These are phyloP conservation scores for Sylvilagus bachmani DNA, from an alignment of 2,113 vertebrate genomes.

Conservation along the genomic window DNA sequence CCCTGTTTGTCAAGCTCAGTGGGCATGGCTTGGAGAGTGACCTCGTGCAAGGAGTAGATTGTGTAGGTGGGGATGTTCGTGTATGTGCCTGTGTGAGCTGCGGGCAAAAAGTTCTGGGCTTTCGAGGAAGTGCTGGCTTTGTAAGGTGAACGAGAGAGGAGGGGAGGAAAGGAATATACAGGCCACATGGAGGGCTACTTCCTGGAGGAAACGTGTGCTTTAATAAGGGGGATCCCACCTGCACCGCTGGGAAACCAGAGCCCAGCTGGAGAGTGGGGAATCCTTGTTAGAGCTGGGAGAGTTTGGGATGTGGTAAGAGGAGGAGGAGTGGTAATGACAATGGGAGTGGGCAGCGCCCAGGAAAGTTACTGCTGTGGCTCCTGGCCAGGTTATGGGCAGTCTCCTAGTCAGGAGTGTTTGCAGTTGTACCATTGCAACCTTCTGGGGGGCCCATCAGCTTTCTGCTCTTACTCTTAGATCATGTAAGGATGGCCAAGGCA, in stretches of 20 bases:
- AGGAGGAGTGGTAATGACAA: background rate
- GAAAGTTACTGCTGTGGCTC: background rate
- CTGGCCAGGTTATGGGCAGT: background rate
- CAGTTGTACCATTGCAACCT: no score
- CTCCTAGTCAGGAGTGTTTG: no score
- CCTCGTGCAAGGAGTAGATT: no score
- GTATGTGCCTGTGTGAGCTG: background rate
- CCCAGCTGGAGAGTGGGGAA: background rate
- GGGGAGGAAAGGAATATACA: background rate
- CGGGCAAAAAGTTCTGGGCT: background rate
- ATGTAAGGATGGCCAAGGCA: background rate
- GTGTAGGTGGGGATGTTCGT: background rate
- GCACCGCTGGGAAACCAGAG: background rate
- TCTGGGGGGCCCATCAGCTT: background rate
- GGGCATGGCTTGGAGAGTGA: background rate
- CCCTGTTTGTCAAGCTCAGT: background rate
- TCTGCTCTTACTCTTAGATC: background rate
- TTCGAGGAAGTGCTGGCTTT: background rate
- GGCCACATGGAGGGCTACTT: background rate
- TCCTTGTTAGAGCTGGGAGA: background rate
- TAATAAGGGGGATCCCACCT: slow-evolving; percentile 35
- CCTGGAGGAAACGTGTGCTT: slow-evolving; percentile 3
- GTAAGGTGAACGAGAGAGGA: background rate
- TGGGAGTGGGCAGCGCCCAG: background rate
- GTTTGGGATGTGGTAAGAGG: background rate